Conservation (phyloP, 2,888 invertebrate genomes). For the Geotrupes spiniger region DNA sequence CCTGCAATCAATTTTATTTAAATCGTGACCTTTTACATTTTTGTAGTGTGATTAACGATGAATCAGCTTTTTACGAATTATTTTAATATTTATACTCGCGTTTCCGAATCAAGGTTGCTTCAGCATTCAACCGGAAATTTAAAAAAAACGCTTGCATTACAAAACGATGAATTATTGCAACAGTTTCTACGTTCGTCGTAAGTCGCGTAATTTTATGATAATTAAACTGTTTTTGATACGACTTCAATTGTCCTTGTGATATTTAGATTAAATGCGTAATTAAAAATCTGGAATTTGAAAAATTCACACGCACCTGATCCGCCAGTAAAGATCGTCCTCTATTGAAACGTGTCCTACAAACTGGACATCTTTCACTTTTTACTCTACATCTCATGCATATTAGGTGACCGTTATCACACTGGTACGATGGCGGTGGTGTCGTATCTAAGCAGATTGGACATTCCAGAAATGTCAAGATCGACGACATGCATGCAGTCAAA, state of each 20-base stretch:
- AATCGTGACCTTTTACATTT: no score
- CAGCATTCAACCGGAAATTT: neutral
- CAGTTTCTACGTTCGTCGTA: no score
- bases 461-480: conserved; percentile 56
- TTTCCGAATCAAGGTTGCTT: neutral
- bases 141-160: conserved; percentile 2
- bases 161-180: neutral
- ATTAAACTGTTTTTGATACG: no score
- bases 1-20: conserved; percentile 29
- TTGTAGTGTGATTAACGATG: no score
- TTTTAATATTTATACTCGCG: no score
- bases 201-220: no score
- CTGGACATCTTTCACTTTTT: conserved; percentile 60
- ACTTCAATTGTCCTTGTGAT: no score
- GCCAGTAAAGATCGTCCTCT: conserved; percentile 55
- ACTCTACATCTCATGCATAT: conserved; percentile 61
- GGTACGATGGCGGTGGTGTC: conserved; percentile 60
- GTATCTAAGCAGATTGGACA: conserved; percentile 66
- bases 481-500: conserved; percentile 53
- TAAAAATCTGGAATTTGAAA: neutral
- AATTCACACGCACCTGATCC: conserved; percentile 48
- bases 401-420: conserved; percentile 66
- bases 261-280: no score
- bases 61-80: no score
- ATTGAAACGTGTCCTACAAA: conserved; percentile 58